These are phyloP conservation scores for Phoebastria nigripes DNA, from an alignment of 2,797 vertebrate species.

Conservation along the genomic window DNA sequence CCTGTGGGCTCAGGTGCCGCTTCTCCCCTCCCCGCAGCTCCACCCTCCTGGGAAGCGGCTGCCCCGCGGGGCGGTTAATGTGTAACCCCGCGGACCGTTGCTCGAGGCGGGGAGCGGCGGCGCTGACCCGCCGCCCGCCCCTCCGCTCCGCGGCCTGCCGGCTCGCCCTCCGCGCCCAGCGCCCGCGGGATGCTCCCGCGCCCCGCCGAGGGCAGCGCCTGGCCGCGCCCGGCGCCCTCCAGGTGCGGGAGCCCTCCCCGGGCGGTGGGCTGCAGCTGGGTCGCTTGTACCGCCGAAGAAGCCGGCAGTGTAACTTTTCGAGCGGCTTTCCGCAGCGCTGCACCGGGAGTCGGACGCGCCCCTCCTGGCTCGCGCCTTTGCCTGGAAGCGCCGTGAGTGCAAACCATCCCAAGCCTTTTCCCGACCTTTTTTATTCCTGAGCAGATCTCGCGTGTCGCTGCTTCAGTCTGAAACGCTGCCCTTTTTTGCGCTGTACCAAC, in stretches of 20 bases:
- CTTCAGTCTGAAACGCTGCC: not conserved
- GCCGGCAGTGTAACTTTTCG: not conserved
- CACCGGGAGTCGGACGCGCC: not conserved
- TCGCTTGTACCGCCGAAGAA: not conserved
- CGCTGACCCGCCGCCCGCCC: not conserved
- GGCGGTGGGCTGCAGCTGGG: not conserved
- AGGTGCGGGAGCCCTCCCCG: not conserved
- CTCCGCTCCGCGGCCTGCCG: not conserved
- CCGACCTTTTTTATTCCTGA: not conserved
- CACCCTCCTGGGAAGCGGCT: not conserved
- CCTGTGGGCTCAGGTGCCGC: conserved; percentile 16
- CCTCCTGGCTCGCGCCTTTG: not conserved
- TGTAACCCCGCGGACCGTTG: not conserved
- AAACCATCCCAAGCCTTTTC: not conserved
- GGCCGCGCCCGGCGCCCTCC: no score
- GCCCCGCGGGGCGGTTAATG: not conserved
- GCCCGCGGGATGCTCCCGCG: not conserved
- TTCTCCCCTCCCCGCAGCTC: conserved; percentile 23
- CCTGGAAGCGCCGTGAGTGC: not conserved
- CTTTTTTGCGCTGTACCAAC: not conserved
- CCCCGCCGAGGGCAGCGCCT: not conserved
- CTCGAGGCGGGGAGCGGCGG: not conserved
- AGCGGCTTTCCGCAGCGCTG: not conserved
- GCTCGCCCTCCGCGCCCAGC: not conserved
- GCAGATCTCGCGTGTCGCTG: not conserved